Conservation (phyloP, 2,797 vertebrate species). For the Simalia tracyae region DNA sequence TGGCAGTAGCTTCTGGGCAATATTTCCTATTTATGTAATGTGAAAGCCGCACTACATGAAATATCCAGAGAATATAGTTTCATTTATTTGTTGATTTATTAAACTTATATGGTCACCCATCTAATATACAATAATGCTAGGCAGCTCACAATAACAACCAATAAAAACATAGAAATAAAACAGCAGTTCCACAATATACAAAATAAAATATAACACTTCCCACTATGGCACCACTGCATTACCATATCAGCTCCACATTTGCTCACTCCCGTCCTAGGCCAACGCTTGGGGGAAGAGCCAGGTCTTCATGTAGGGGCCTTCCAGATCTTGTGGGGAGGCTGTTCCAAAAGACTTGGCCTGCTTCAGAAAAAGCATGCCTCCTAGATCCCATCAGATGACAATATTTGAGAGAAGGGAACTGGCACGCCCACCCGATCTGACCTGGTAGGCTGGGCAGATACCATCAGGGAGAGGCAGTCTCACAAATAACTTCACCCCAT, state of each 20-base stretch:
- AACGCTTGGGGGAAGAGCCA: not conserved
- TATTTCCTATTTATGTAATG: not conserved
- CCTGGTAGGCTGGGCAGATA: not conserved
- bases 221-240: not conserved
- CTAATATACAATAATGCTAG: not conserved
- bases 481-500: not conserved
- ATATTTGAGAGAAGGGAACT: not conserved
- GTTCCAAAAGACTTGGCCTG: not conserved
- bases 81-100: not conserved
- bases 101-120: not conserved
- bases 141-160: not conserved
- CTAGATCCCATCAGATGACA: not conserved
- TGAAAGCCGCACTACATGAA: not conserved
- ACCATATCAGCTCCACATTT: not conserved
- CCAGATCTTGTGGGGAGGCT: not conserved
- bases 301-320: not conserved
- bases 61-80: not conserved
- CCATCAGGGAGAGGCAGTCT: not conserved
- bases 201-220: not conserved
- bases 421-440: not conserved
- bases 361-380: not conserved
- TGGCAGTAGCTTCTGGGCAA: constrained; percentile 19
- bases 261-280: not conserved
- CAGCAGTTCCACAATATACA: not conserved
- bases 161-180: not conserved